Base-by-base conservation (phyloP, 2,113 vertebrate genomes). In the Lates calcarifer region DNA sequence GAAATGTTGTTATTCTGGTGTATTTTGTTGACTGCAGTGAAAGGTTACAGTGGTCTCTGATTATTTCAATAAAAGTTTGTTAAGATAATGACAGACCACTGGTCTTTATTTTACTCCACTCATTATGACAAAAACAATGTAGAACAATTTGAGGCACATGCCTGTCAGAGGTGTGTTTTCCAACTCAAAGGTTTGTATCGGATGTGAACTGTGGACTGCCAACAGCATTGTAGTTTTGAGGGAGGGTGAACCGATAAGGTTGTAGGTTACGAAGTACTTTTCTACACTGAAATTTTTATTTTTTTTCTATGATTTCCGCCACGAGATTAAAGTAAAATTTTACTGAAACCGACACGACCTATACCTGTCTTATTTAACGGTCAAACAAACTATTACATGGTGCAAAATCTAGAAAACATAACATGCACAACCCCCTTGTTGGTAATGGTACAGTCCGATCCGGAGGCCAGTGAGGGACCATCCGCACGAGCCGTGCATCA, bases 361-460 rank as follows among this genome's bases (percentile, higher is more conserved):
- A 3, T 47, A 29, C 4, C 0, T 18, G 41, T n/a, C 17, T 60
- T 72, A 1, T 1, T 17, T 41, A 5, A 45, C 0, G 5, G 61
- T 4, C 13, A 53, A 22, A 20, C 5, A 4, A 5, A 12, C 6
- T 22, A 6, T 7, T 22, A 35, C 56, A 1, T 18, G n/a, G n/a
- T 24, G 61, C 0, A 9, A 68, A 65, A 3, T 43, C 18, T n/a
- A 3, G 2, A 6, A 0, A 11, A 14, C 2, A 0, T 4, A 47
- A 5, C 12, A 26, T 3, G 0, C 5, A 57, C 72, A 4, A 55
- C 2, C 65, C 85, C 75, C 60, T 43, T 53, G 1, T 35, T 37
- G 0, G 0, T 65, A 79, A 81, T 95, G 95, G 95, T 94, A 94
- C 81, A 66, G 77, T 89, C 94, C 84, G 53, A 33, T 18, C 62